Evolutionary conservation across 1,140 invertebrate genomes (phyloP).

Genomic region (Bombus confusus): DNA sequence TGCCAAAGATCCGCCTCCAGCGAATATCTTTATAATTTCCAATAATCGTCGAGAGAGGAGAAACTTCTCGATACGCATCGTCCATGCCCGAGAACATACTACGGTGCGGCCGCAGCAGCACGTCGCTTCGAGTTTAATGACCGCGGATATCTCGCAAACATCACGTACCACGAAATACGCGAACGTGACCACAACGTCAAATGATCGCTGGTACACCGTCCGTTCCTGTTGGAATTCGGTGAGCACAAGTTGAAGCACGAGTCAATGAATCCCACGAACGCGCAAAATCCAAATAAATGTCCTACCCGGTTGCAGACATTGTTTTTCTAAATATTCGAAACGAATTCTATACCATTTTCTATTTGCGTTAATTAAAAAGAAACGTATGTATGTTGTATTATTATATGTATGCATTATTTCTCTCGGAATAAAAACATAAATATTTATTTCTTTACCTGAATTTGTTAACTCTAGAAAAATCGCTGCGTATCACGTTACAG

Average conservation of each 20-base stretch:
- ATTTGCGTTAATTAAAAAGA: not conserved
- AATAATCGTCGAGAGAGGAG: not conserved
- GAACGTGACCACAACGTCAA: conserved; percentile 73
- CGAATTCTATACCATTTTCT: not conserved
- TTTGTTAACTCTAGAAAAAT: no score
- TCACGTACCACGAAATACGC: conserved; percentile 72
- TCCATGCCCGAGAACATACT: not conserved
- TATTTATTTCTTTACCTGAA: no score
- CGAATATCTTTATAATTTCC: conserved; percentile 9
- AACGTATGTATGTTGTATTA: no score
- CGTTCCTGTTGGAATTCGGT: conserved; percentile 35
- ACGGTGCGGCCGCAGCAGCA: not conserved
- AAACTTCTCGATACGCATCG: not conserved
- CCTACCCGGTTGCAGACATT: not conserved
- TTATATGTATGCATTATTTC: no score
- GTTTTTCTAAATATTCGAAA: not conserved
- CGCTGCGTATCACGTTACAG: no score
- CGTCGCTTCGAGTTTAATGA: conserved; percentile 68
- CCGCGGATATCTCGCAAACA: conserved; percentile 70
- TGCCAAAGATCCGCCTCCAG: not conserved
- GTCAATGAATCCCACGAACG: conserved; percentile 1
- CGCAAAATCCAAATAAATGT: conserved; percentile 31
- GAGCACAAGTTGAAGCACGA: conserved; percentile 41
- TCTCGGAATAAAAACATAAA: no score
- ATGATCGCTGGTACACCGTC: conserved; percentile 44